Evolutionary conservation across 2,113 vertebrate genomes (phyloP).

Genomic region (Trogon melanurus): DNA sequence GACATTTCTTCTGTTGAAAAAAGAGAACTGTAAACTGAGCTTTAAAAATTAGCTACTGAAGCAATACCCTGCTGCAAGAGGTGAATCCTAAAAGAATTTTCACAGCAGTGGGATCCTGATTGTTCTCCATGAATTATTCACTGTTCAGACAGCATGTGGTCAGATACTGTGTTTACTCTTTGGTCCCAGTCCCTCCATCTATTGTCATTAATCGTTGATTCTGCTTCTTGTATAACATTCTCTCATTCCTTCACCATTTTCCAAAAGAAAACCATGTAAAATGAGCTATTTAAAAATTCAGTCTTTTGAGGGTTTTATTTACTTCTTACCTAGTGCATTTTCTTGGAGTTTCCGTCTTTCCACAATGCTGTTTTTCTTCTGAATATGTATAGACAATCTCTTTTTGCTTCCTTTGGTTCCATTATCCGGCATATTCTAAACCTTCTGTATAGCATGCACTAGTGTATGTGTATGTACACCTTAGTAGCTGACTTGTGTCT

Average conservation of each 20-base stretch:
- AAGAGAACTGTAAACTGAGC: neutral
- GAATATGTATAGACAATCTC: constrained; percentile 10
- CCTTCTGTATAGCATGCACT: neutral
- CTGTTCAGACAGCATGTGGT: neutral
- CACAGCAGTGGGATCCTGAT: neutral
- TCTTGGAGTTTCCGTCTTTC: neutral
- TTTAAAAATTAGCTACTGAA: neutral
- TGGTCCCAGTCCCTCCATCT: neutral
- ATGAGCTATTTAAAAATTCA: constrained; percentile 4
- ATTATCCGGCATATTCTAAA: constrained; percentile 31
- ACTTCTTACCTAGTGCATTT: neutral
- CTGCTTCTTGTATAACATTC: neutral
- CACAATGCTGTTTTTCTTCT: neutral
- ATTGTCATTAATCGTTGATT: constrained; percentile 35
- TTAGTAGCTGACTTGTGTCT: constrained; percentile 4
- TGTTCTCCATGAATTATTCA: constrained; percentile 22
- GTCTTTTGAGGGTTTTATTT: neutral
- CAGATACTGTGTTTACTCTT: constrained; percentile 24
- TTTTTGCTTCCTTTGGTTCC: constrained; percentile 52
- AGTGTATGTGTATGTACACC: neutral
- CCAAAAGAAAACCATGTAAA: constrained; percentile 6
- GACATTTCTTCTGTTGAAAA: neutral
- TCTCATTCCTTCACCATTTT: neutral
- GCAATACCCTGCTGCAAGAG: neutral
- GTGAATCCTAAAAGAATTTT: constrained; percentile 1